Percentiles rank a stretch among this genome's conserved stretches.
Conservation (phyloP, 23 tunicate genomes). For the Trididemnum miniatum region DNA sequence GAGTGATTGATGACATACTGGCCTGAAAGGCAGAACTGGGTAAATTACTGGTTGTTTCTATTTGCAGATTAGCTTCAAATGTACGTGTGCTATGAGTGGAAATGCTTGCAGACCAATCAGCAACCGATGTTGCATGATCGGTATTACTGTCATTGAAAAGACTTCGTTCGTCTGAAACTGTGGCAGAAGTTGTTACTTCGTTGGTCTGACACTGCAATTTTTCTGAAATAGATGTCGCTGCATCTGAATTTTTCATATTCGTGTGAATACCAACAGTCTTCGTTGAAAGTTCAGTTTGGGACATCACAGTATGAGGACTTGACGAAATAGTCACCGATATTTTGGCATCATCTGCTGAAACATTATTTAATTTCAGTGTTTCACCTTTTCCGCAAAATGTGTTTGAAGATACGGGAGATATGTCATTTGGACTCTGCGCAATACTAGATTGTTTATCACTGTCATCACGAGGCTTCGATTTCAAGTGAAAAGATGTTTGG, state of each 20-base stretch:
- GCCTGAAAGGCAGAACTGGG: not conserved
- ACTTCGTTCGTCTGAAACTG: not conserved
- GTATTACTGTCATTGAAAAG: not conserved
- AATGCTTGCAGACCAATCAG: not conserved
- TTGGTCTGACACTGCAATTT: not conserved
- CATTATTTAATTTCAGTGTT: too few relatives aligned
- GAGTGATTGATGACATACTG: slow-evolving; percentile 12
- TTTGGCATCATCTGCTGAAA: not conserved
- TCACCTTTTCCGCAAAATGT: too few relatives aligned
- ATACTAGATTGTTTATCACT: not conserved
- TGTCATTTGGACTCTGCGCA: not conserved
- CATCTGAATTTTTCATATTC: not conserved
- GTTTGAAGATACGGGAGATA: not conserved
- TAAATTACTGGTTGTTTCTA: too few relatives aligned
- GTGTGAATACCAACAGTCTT: too few relatives aligned
- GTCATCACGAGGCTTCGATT: not conserved
- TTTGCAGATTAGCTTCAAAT: not conserved
- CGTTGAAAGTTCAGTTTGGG: not conserved
- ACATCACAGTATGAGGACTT: not conserved
- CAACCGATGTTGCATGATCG: not conserved
- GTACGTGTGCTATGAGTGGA: not conserved
- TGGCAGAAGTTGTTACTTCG: not conserved
- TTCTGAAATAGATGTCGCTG: not conserved
- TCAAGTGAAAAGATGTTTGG: not conserved
- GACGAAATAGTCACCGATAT: not conserved